phyloP scores from a whole-genome alignment of 2,888 invertebrate genomes.

The Ypsolopha scabrella region DNA sequence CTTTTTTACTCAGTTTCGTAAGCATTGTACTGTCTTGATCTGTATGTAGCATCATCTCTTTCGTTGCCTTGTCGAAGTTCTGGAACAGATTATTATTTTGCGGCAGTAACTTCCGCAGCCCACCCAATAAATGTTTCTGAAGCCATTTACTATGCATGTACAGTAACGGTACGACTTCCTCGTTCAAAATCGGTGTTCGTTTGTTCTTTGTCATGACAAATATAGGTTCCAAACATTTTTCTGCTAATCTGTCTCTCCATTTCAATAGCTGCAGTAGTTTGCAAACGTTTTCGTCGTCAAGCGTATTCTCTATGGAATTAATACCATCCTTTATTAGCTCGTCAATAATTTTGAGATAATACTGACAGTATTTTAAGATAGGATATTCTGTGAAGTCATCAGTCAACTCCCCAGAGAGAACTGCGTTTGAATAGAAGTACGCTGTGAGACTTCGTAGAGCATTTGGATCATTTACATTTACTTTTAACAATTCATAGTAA shows the following conservation, averaged over 20 bases:
- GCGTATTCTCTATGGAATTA: slow-evolving; percentile 18
- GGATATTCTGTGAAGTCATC: slow-evolving; percentile 65
- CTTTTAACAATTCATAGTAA: slow-evolving; percentile 43
- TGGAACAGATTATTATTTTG: slow-evolving; percentile 10
- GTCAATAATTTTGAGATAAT: slow-evolving; percentile 57
- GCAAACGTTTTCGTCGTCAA: slow-evolving; percentile 46
- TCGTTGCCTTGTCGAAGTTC: slow-evolving; percentile 20
- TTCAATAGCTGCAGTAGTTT: slow-evolving; percentile 56
- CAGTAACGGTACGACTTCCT: slow-evolving; percentile 71
- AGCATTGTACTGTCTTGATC: slow-evolving; percentile 30
- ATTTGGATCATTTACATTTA: slow-evolving; percentile 14
- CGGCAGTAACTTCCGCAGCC: slow-evolving; percentile 27
- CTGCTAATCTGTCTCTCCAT: slow-evolving; percentile 64
- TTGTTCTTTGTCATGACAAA: slow-evolving; percentile 34
- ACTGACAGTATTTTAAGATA: slow-evolving; percentile 61
- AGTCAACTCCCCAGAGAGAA: slow-evolving; percentile 43
- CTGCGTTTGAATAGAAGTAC: slow-evolving; percentile 59
- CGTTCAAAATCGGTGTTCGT: slow-evolving; percentile 40
- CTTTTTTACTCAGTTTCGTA: slow-evolving; percentile 43
- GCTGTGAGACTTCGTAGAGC: slow-evolving; percentile 38
- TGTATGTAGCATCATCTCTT: slow-evolving; percentile 18
- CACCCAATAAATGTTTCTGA: slow-evolving; percentile 69
- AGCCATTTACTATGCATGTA: slow-evolving; percentile 82
- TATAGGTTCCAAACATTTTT: slow-evolving; percentile 41
- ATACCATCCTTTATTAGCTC: slow-evolving; percentile 46